A percentile compares a stretch with the other conserved stretches of the same genome.
These are phyloP conservation scores for Drosophila neonasuta DNA, from an alignment of 2,888 invertebrate species.

Conservation along the genomic window DNA sequence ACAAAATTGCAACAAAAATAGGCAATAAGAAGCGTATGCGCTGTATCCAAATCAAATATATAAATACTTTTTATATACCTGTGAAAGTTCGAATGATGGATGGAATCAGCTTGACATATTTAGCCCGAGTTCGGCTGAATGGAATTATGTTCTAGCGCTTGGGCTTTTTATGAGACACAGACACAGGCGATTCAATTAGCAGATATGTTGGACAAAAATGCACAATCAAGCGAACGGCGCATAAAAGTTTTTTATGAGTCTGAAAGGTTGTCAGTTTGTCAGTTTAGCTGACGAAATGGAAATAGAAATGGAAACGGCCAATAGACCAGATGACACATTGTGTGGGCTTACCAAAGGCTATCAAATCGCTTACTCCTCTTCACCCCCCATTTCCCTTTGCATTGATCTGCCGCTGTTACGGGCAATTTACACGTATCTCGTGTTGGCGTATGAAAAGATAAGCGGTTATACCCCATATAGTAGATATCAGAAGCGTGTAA, in stretches of 20 bases:
- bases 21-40: conserved; percentile 1
- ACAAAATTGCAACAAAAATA: not conserved
- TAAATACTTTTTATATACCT: conserved; percentile 8
- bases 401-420: conserved; percentile 9
- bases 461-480: conserved; percentile 29
- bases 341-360: conserved; percentile 16
- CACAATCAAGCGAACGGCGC: conserved; percentile 24
- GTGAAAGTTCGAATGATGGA: conserved; percentile 15
- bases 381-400: not conserved
- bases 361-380: conserved; percentile 7
- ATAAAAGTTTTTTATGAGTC: conserved; percentile 56
- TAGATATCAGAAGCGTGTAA: conserved; percentile 14
- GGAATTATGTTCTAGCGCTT: conserved; percentile 27
- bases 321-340: conserved; percentile 53
- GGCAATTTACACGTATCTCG: conserved; percentile 42
- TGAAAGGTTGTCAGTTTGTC: conserved; percentile 36
- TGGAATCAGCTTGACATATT: conserved; percentile 18
- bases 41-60: conserved; percentile 2
- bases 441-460: conserved; percentile 26
- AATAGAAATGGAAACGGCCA: conserved; percentile 49
- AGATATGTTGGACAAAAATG: conserved; percentile 47
- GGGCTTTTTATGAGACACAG: conserved; percentile 17
- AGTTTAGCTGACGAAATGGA: conserved; percentile 30
- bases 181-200: conserved; percentile 57
- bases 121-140: not conserved